Base-by-base conservation (phyloP, 2,888 invertebrate genomes). In the Scaptomyza flava region DNA sequence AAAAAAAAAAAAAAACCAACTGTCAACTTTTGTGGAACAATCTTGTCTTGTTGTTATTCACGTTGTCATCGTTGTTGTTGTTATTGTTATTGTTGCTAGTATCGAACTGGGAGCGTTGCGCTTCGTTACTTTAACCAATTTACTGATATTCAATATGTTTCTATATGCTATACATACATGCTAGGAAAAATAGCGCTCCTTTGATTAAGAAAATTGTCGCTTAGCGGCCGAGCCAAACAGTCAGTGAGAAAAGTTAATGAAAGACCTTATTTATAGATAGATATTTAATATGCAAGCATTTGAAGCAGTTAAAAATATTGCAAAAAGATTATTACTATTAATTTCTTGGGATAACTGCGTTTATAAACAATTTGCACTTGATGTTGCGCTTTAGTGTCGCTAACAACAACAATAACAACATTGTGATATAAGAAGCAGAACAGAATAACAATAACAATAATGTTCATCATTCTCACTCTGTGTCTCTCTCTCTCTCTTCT, bases 101-200 rank as follows among this genome's bases (percentile, higher is more conserved):
- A 34, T 42, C 42, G 38, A 17, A 23, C 36, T 60, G 72, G 57
- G 77, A 62, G 69, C 81, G 81, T 73, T 81, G 85, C 82, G 81
- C 87, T 84, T 82, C 59, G 77, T 72, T 84, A 82, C 67, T 69
- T 78, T 60, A 87, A 70, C 67, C 67, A 68, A 69, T 68, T 67
- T 69, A 68, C 72, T 87, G 85, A 82, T 73, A 87, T 85, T 85
- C 65, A 81, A 82, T 82, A 76, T 73, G 82, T 42, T 68, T 27
- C 14, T 77, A 79, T 80, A 77, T 51, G 14, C 47, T 11, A 48
- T 36, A 47, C 41, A 33, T 11, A 12, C 27, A 11, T 9, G 47
- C 63, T 64, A 68, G 60, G 38, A 11, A 38, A 59, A 42, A 56
- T 14, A 56, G 36, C 57, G 53, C 62, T 67, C 66, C 65, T 78